Base-by-base conservation (phyloP, 1,140 invertebrate species). In the Semibalanus balanoides region DNA sequence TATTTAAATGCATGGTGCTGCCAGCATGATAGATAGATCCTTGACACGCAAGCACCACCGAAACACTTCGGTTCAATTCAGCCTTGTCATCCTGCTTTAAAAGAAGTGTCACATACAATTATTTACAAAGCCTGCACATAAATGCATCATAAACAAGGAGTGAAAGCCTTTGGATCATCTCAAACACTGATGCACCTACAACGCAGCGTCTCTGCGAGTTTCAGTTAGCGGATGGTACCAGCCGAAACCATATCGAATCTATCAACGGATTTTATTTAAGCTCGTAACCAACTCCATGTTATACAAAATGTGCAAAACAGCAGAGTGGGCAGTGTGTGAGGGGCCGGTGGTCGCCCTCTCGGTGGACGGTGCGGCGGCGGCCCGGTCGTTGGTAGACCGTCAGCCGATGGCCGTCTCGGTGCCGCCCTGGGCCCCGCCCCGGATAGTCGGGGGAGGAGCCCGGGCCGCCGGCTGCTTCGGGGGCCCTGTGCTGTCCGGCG, bases 91-190 rank as follows among this genome's bases (percentile, higher is more conserved):
- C n/a, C n/a, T n/a, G n/a, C n/a, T n/a, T n/a, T n/a, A 64, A 64
- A 64, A 64, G 51, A 64, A 14, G 22, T 11, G 7, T 64, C 22
- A 64, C 51, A 64, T 64, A 64, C 51, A 64, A 64, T 64, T 64
- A 64, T 64, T 64, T 64, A 64, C 51, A 64, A 64, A 64, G 51
- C 51, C 51, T 64, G 51, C 51, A 64, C 51, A 64, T 64, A 64
- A 64, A 64, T 64, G 51, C 51, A 64, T 64, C 51, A 64, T 64
- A 64, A 64, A 64, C 51, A 64, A 64, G 51, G 22, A 19, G 7
- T 7, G 22, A 64, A 64, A 19, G 7, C 51, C 1, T 64, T 64
- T 7, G 51, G 22, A 64, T 64, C 51, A 14, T 64, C 22, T 64
- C 51, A 1, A 19, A 64, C 51, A 64, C 51, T 64, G 51, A 64